These are phyloP conservation scores for Harpagus bidentatus DNA, from an alignment of 2,113 vertebrate species.

Conservation along the genomic window DNA sequence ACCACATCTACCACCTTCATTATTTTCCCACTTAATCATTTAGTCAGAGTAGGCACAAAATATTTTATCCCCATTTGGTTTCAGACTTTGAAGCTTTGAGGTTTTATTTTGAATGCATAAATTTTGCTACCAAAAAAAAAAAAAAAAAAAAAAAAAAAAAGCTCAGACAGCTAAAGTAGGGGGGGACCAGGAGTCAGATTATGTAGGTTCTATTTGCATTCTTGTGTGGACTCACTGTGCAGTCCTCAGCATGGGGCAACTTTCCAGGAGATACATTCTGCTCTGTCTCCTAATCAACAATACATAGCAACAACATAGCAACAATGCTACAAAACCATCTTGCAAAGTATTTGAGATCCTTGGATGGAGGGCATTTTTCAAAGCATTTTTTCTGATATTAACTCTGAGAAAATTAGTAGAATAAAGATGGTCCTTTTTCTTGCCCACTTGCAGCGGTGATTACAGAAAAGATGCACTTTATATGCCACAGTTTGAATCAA, in stretches of 20 bases:
- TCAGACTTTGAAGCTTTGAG: background rate
- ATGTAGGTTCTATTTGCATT: background rate
- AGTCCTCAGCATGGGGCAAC: background rate
- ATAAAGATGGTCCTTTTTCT: background rate
- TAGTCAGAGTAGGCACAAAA: background rate
- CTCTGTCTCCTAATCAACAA: background rate
- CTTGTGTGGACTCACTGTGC: background rate
- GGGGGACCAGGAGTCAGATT: background rate
- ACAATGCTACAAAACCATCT: background rate
- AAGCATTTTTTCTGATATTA: background rate
- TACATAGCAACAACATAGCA: background rate
- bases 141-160: too few relatives aligned
- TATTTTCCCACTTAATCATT: background rate
- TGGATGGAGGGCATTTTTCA: background rate
- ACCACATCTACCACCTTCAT: background rate
- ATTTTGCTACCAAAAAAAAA: background rate
- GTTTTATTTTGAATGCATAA: background rate
- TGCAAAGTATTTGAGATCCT: background rate
- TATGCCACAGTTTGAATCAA: background rate
- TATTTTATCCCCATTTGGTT: background rate
- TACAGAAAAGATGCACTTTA: background rate
- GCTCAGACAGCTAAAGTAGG: background rate
- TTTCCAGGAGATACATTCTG: background rate
- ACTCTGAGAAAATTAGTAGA: background rate
- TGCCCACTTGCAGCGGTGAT: background rate